Percentiles rank a stretch among this genome's conserved stretches.
These are phyloP conservation scores for Platycercus adscitus DNA, from an alignment of 2,113 vertebrate genomes.

Conservation along the genomic window DNA sequence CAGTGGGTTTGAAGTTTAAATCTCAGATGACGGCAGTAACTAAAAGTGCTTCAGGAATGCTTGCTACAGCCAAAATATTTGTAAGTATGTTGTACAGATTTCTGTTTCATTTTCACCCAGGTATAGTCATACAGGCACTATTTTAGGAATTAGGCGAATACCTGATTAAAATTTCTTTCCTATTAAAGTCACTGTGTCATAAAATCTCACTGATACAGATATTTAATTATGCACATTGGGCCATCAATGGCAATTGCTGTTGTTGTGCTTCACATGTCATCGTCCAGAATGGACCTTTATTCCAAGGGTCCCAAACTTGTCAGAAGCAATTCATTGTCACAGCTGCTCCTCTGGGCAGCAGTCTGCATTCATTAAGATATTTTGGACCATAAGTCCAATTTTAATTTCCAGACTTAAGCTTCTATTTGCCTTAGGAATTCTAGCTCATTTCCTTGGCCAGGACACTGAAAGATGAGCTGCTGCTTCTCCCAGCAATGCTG, in stretches of 20 bases:
- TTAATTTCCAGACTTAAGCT: background rate
- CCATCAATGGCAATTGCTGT: background rate
- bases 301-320: background rate
- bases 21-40: background rate
- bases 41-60: background rate
- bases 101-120: background rate
- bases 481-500: background rate
- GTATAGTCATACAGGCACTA: background rate
- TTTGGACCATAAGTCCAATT: background rate
- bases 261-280: background rate
- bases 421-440: background rate
- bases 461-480: background rate
- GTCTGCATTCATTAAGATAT: background rate
- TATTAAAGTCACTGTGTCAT: background rate
- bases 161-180: background rate
- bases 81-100: background rate
- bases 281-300: background rate
- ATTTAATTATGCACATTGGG: background rate
- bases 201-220: background rate
- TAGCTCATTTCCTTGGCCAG: background rate
- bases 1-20: slow-evolving; percentile 5
- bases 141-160: background rate
- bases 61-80: background rate
- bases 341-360: background rate
- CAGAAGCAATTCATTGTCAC: background rate